Percentiles rank a stretch among this genome's conserved stretches.
Evolutionary conservation across 2,888 invertebrate genomes (phyloP).

Genomic region (Eupithecia centaureata): DNA sequence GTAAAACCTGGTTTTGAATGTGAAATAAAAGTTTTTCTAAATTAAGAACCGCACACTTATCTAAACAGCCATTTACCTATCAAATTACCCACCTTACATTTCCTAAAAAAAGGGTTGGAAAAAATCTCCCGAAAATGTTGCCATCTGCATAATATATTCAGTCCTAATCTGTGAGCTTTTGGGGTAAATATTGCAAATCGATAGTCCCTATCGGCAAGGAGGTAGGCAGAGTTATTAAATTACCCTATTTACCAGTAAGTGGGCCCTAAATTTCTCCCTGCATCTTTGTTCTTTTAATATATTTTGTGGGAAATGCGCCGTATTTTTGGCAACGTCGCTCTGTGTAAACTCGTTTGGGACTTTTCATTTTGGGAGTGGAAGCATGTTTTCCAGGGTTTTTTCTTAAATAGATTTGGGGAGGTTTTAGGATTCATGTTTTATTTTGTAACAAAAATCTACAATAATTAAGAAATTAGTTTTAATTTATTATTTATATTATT

Average conservation of each 20-base stretch:
- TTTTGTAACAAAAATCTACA: too few species aligned
- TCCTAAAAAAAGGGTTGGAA: constrained; percentile 21
- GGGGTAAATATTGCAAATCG: constrained; percentile 71
- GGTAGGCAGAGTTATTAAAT: constrained; percentile 65
- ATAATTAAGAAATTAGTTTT: too few species aligned
- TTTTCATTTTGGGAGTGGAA: background rate
- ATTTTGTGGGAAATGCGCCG: constrained; percentile 30
- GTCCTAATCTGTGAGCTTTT: constrained; percentile 48
- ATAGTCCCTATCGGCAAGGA: constrained; percentile 63
- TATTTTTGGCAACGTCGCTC: constrained; percentile 24
- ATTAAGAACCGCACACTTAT: constrained; percentile 5
- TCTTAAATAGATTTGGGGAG: background rate
- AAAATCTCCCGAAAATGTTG: constrained; percentile 27
- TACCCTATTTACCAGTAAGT: constrained; percentile 55
- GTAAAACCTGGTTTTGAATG: background rate
- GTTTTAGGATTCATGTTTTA: too few species aligned
- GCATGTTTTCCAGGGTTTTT: background rate
- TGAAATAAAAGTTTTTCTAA: background rate
- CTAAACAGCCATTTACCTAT: constrained; percentile 14
- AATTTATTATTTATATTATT: too few species aligned
- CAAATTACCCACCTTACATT: constrained; percentile 13
- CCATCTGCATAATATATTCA: constrained; percentile 35
- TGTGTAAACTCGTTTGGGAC: constrained; percentile 15
- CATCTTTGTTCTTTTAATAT: constrained; percentile 45
- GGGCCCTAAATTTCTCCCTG: constrained; percentile 42